Evolutionary conservation across 2,888 invertebrate genomes (phyloP).

Genomic region (Gymnocheta viridis): DNA sequence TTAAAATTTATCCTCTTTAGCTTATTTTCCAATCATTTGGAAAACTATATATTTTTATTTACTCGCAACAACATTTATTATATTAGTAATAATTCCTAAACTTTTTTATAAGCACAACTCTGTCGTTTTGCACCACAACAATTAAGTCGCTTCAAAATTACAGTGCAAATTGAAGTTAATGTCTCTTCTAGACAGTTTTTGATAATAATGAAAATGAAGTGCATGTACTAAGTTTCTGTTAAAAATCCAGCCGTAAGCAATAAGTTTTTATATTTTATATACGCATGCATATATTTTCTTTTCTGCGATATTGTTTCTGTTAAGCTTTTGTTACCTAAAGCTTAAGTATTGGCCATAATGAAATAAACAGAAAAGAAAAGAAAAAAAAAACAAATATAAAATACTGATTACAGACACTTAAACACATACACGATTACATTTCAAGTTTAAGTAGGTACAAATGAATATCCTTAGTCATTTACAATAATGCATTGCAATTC

Average conservation of each 20-base stretch:
- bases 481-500: conserved; percentile 67
- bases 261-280: conserved; percentile 56
- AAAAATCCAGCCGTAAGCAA: conserved; percentile 65
- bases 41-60: background rate
- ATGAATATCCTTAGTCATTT: conserved; percentile 69
- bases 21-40: too few species aligned
- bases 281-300: background rate
- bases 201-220: conserved; percentile 49
- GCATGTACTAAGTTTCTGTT: conserved; percentile 60
- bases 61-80: background rate
- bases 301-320: conserved; percentile 11
- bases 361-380: conserved; percentile 10
- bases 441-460: conserved; percentile 63
- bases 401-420: conserved; percentile 56
- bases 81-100: background rate
- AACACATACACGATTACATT: conserved; percentile 36
- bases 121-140: background rate
- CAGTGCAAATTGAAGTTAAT: conserved; percentile 39
- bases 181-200: conserved; percentile 5
- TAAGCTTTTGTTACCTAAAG: conserved; percentile 59
- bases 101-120: background rate
- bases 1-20: too few species aligned
- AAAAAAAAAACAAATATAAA: conserved; percentile 13
- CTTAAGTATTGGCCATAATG: conserved; percentile 55
- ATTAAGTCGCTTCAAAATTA: background rate